These are phyloP conservation scores for Alethe castanea DNA, from an alignment of 2,113 vertebrate species.

Conservation along the genomic window DNA sequence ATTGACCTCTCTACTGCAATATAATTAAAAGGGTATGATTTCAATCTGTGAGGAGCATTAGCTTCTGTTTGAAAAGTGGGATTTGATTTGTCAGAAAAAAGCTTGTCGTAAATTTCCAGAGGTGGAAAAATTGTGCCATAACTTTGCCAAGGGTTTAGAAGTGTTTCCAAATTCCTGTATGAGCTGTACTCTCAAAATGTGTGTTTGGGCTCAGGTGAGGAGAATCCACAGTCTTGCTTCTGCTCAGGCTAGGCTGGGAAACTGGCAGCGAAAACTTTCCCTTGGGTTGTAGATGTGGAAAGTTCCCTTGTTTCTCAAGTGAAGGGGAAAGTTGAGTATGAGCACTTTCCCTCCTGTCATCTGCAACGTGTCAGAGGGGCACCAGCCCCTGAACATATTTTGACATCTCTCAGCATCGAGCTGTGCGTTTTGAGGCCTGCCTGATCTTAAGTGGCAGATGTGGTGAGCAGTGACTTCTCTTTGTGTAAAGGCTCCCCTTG, in stretches of 20 bases:
- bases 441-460: neutral
- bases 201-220: neutral
- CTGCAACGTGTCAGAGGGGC: neutral
- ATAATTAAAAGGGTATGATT: neutral
- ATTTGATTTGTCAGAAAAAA: slow-evolving; percentile 28
- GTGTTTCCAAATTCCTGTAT: neutral
- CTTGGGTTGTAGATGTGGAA: neutral
- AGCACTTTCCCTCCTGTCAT: neutral
- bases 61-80: neutral
- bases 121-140: neutral
- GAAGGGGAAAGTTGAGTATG: neutral
- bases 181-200: neutral
- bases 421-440: neutral
- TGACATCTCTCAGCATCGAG: neutral
- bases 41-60: neutral
- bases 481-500: neutral
- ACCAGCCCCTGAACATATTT: neutral
- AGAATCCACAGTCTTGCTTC: neutral
- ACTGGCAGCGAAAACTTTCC: neutral
- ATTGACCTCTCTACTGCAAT: neutral
- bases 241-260: neutral
- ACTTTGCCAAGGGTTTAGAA: neutral
- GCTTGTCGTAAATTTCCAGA: neutral
- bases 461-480: neutral
- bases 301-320: neutral